Evolutionary conservation across 2,888 invertebrate genomes (phyloP).

Genomic region (Limulus polyphemus): DNA sequence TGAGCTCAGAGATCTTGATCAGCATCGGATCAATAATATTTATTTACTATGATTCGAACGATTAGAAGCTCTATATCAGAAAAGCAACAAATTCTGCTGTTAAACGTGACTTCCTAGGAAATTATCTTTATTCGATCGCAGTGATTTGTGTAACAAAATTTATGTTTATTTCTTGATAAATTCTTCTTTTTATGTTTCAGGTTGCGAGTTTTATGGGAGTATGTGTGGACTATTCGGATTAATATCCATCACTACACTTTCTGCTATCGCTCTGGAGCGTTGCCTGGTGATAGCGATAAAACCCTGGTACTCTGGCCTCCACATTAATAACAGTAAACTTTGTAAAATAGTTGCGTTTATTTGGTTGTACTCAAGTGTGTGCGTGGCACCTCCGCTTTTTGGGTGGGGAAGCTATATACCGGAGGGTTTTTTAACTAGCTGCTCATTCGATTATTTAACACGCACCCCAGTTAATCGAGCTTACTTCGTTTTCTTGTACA

Average conservation of each 20-base stretch:
- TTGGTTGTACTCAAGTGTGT: slow-evolving; percentile 61
- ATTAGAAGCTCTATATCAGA: too few species aligned
- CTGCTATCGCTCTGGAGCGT: slow-evolving; percentile 66
- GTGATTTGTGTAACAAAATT: too few species aligned
- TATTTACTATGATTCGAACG: too few species aligned
- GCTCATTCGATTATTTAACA: slow-evolving; percentile 71
- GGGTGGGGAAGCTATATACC: slow-evolving; percentile 67
- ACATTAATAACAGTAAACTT: slow-evolving; percentile 11
- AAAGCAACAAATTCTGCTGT: too few species aligned
- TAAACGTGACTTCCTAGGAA: too few species aligned
- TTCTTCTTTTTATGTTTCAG: slow-evolving; percentile 40
- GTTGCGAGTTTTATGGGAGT: slow-evolving; percentile 64
- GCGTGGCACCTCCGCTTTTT: slow-evolving; percentile 57
- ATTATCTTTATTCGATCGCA: too few species aligned
- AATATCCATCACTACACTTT: slow-evolving; percentile 64
- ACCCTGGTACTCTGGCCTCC: slow-evolving; percentile 39
- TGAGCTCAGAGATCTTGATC: too few species aligned
- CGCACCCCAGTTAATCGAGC: slow-evolving; percentile 46
- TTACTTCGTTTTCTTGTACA: slow-evolving; percentile 52
- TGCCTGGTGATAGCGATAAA: slow-evolving; percentile 62
- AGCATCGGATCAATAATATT: too few species aligned
- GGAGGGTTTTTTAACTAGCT: slow-evolving; percentile 69
- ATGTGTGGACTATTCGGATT: slow-evolving; percentile 66
- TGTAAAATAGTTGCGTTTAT: slow-evolving; percentile 37
- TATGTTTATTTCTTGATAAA: too few species aligned